These are phyloP conservation scores for Zenarchopterus dispar DNA, from an alignment of 2,797 vertebrate species.

Conservation along the genomic window DNA sequence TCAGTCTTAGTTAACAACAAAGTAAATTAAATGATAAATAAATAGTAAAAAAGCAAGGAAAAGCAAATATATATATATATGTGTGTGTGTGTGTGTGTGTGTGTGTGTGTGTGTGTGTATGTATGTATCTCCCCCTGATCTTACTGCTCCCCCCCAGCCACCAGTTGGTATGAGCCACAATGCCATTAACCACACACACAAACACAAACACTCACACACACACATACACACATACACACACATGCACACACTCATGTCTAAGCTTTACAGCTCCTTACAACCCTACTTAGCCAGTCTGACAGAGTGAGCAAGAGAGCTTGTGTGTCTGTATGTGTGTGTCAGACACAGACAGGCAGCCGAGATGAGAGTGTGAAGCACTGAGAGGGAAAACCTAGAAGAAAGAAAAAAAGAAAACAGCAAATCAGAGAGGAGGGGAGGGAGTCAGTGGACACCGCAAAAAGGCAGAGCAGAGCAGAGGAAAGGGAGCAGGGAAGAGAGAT, in stretches of 20 bases:
- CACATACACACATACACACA: not conserved
- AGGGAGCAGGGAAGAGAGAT: constrained; percentile 9
- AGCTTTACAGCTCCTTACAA: constrained; percentile 65
- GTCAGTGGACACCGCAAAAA: constrained; percentile 44
- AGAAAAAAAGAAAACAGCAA: constrained; percentile 46
- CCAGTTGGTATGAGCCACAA: constrained; percentile 79
- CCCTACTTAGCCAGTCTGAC: constrained; percentile 55
- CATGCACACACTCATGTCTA: constrained; percentile 27
- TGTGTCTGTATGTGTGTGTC: constrained; percentile 20
- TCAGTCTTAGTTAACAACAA: not conserved
- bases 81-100: too few relatives aligned
- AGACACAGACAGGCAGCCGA: constrained; percentile 50
- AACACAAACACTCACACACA: constrained; percentile 1
- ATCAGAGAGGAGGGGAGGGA: constrained; percentile 42
- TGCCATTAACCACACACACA: constrained; percentile 56
- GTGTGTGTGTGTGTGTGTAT: too few relatives aligned
- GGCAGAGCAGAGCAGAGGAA: constrained; percentile 37
- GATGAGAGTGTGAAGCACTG: constrained; percentile 67
- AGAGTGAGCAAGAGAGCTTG: constrained; percentile 38
- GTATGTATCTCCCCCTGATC: constrained; percentile 47
- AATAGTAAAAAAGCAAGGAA: not conserved
- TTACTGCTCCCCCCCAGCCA: constrained; percentile 59
- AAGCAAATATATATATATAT: too few relatives aligned
- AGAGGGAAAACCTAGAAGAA: constrained; percentile 64
- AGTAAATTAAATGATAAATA: not conserved